phyloP scores from a whole-genome alignment of 2,888 invertebrate genomes.

The Sturmia bella region DNA sequence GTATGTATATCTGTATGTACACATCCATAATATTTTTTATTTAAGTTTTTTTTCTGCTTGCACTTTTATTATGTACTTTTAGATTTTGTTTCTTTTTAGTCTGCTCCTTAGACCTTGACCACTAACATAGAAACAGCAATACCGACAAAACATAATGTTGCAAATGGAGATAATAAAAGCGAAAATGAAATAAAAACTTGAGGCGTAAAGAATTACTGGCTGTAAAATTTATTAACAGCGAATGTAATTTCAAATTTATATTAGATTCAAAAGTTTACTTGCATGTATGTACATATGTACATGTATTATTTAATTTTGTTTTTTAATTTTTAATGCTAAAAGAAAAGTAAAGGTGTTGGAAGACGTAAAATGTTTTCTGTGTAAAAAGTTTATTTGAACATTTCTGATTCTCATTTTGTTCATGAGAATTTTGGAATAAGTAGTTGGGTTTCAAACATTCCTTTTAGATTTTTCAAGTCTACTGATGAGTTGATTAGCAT shows the following conservation, averaged over 20 bases:
- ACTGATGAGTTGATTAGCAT: too few relatives aligned
- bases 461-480: too few relatives aligned
- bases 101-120: conserved; percentile 82
- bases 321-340: too few relatives aligned
- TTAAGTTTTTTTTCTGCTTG: conserved; percentile 56
- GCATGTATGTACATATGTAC: background rate
- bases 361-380: too few relatives aligned
- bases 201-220: conserved; percentile 8
- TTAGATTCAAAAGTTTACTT: background rate
- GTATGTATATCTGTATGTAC: too few relatives aligned
- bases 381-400: too few relatives aligned
- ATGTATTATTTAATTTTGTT: background rate
- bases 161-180: conserved; percentile 16
- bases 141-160: conserved; percentile 45
- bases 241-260: background rate
- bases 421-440: too few relatives aligned
- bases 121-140: conserved; percentile 78
- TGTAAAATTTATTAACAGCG: conserved; percentile 16
- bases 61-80: conserved; percentile 72
- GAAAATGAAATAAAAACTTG: conserved; percentile 31
- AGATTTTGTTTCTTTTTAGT: conserved; percentile 57
- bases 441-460: too few relatives aligned
- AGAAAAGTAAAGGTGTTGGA: too few relatives aligned
- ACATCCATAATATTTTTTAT: background rate
- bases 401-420: too few relatives aligned